A percentile compares a stretch with the other conserved stretches of the same genome.
Evolutionary conservation across 1,140 invertebrate species (phyloP).

Genomic region (Gyrodactylus bullatarudis): DNA sequence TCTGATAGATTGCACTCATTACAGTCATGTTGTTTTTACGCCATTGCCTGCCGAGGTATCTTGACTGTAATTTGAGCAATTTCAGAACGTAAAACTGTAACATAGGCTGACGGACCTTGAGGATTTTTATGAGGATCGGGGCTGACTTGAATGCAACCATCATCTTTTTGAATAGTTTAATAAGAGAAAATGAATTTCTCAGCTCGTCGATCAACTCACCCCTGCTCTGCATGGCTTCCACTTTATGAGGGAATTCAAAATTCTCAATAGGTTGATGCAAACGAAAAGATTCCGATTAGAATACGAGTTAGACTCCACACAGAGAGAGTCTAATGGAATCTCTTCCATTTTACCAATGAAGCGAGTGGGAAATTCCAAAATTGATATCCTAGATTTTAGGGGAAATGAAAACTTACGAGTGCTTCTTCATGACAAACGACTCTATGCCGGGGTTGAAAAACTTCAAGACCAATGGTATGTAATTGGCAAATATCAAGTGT

Average conservation of each 20-base stretch:
- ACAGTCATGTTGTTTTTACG: constrained; percentile 97
- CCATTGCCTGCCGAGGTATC: constrained; percentile 92
- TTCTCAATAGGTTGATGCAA: constrained; percentile 74
- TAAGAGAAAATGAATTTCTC: not conserved
- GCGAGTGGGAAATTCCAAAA: not conserved
- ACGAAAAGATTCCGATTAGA: constrained; percentile 94
- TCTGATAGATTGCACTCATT: constrained; percentile 90
- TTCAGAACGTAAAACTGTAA: constrained; percentile 92
- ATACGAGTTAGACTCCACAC: constrained; percentile 36
- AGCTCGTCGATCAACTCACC: constrained; percentile 23
- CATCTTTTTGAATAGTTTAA: constrained; percentile 31
- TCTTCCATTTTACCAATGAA: not conserved
- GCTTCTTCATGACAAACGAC: constrained; percentile 67
- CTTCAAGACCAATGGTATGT: constrained; percentile 82
- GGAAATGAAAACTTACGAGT: constrained; percentile 19
- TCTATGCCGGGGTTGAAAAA: constrained; percentile 97
- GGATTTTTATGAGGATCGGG: constrained; percentile 69
- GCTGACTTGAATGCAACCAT: constrained; percentile 95
- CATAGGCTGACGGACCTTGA: constrained; percentile 60
- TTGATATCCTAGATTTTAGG: not conserved
- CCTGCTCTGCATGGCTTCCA: constrained; percentile 97
- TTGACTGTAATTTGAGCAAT: constrained; percentile 93
- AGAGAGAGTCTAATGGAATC: not conserved
- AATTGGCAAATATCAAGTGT: constrained; percentile 92
- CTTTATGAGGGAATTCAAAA: constrained; percentile 91